Evolutionary conservation across 2,797 vertebrate species (phyloP).

Genomic region (Numenius phaeopus): DNA sequence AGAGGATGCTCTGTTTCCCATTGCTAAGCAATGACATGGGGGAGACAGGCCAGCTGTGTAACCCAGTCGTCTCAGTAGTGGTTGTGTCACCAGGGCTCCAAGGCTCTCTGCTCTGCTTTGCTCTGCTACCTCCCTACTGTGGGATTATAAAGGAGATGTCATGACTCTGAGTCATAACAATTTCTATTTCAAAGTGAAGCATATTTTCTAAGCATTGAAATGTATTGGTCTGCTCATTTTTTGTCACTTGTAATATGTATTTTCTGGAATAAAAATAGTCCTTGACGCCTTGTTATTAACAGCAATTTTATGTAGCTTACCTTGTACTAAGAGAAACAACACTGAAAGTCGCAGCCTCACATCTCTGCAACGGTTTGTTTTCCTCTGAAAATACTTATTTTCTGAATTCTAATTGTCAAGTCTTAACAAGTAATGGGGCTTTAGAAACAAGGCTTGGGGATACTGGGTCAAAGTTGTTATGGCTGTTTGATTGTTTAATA

Average conservation of each 20-base stretch:
- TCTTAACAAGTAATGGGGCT: neutral
- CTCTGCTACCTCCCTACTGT: neutral
- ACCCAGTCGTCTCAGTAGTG: neutral
- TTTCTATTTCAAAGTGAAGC: neutral
- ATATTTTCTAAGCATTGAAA: neutral
- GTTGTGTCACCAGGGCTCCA: neutral
- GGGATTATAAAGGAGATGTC: neutral
- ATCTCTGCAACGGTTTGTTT: neutral
- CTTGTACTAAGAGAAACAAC: neutral
- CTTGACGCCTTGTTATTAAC: neutral
- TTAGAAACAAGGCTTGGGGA: neutral
- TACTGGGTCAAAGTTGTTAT: neutral
- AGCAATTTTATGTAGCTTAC: neutral
- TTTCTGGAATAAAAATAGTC: neutral
- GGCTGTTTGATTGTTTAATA: neutral
- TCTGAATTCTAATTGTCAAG: neutral
- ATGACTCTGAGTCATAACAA: neutral
- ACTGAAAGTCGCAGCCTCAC: neutral
- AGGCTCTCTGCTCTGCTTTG: neutral
- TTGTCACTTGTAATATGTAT: neutral
- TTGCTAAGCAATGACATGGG: neutral
- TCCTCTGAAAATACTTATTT: neutral
- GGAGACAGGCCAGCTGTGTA: neutral
- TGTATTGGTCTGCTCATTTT: neutral
- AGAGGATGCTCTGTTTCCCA: neutral